Percentiles rank a stretch among this genome's conserved stretches.
Conservation (phyloP, 2,797 vertebrate genomes). For the Momotus momota region DNA sequence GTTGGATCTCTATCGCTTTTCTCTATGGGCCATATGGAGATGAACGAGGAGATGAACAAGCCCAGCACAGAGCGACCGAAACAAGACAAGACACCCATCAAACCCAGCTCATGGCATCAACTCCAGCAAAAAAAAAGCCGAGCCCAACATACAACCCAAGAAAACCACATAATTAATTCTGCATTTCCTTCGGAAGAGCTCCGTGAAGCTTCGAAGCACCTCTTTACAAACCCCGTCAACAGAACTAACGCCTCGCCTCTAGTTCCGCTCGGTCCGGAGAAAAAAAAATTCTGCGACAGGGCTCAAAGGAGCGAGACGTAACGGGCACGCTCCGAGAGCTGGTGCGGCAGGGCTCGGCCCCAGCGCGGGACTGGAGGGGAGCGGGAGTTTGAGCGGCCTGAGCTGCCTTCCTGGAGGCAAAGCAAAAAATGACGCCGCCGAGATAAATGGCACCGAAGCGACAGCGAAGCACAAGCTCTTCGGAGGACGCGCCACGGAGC, state of each 20-base stretch:
- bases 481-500: background rate
- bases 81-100: background rate
- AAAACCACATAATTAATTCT: background rate
- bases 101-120: background rate
- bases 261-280: background rate
- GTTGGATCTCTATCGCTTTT: background rate
- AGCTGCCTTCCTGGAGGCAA: background rate
- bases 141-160: background rate
- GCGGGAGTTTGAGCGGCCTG: background rate
- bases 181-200: background rate
- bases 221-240: background rate
- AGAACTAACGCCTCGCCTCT: background rate
- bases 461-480: background rate
- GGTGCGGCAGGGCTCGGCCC: background rate
- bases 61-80: background rate
- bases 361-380: background rate
- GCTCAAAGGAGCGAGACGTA: accelerated
- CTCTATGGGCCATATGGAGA: background rate
- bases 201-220: background rate
- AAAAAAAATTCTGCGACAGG: too few relatives aligned
- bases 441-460: background rate
- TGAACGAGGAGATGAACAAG: background rate
- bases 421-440: background rate
- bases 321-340: accelerated
- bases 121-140: background rate